Percentiles rank a stretch among this genome's conserved stretches.
Evolutionary conservation across 2,113 vertebrate genomes (phyloP).

Genomic region (Mastomys natalensis): DNA sequence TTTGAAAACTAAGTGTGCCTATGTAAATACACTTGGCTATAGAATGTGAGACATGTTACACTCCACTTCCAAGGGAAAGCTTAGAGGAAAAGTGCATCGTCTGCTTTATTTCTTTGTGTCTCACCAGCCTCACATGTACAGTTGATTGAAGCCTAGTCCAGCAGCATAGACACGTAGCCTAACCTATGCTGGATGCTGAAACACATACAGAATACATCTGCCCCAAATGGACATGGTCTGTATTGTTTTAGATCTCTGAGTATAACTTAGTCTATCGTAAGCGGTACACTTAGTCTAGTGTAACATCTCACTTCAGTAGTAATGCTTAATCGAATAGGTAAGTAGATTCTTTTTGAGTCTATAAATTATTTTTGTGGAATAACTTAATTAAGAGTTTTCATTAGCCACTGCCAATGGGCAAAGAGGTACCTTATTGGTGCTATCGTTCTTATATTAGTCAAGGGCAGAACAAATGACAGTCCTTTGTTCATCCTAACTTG

Average conservation of each 20-base stretch:
- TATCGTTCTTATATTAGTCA: background rate
- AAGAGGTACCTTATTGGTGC: background rate
- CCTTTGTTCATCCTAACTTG: background rate
- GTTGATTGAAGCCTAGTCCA: background rate
- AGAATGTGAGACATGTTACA: background rate
- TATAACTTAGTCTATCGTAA: background rate
- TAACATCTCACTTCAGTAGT: background rate
- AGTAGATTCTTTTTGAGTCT: background rate
- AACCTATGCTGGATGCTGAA: background rate
- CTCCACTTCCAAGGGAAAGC: background rate
- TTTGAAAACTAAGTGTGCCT: background rate
- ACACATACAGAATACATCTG: background rate
- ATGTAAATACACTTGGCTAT: background rate
- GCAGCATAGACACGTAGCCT: background rate
- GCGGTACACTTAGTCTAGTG: background rate
- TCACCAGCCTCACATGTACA: no score
- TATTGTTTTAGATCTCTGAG: background rate
- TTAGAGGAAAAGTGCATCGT: background rate
- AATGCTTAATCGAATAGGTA: background rate
- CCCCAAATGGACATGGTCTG: background rate
- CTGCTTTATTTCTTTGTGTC: background rate
- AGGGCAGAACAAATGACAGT: background rate
- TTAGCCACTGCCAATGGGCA: background rate
- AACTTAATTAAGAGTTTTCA: constrained; percentile 2
- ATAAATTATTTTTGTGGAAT: background rate